These are phyloP conservation scores for Apodemus speciosus DNA, from an alignment of 2,113 vertebrate species.

Conservation along the genomic window DNA sequence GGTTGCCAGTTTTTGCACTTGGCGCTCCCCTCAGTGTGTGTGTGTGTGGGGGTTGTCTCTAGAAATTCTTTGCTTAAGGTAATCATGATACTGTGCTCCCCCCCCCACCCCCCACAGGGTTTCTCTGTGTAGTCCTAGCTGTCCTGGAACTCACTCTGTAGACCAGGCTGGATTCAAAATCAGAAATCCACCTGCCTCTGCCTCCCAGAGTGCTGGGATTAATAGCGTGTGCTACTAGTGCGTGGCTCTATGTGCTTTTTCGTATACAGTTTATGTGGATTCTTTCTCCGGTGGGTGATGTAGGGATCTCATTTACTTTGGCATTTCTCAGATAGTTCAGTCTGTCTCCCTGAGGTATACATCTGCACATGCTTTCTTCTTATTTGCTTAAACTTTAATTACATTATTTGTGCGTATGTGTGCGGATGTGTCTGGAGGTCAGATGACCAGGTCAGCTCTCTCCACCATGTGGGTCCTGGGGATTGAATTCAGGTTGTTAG, in stretches of 20 bases:
- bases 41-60: background rate
- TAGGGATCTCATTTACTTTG: slow-evolving; percentile 56
- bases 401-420: too few species aligned
- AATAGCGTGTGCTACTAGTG: background rate
- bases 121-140: background rate
- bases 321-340: slow-evolving; percentile 48
- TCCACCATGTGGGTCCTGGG: background rate
- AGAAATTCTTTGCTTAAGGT: slow-evolving; percentile 48
- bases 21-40: background rate
- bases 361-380: background rate
- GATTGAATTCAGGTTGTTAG: background rate
- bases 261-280: slow-evolving; percentile 45
- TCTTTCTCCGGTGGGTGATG: slow-evolving; percentile 9
- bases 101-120: background rate
- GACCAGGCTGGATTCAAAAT: background rate
- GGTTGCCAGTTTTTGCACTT: slow-evolving; percentile 2
- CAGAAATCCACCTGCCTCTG: background rate
- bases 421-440: background rate
- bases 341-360: slow-evolving; percentile 25
- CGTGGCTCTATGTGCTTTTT: background rate
- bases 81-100: background rate
- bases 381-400: background rate
- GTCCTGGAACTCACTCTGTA: background rate
- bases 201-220: background rate
- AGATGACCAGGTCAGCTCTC: background rate